Evolutionary conservation across 2,888 invertebrate species (phyloP).

Genomic region (Empis stercorea): DNA sequence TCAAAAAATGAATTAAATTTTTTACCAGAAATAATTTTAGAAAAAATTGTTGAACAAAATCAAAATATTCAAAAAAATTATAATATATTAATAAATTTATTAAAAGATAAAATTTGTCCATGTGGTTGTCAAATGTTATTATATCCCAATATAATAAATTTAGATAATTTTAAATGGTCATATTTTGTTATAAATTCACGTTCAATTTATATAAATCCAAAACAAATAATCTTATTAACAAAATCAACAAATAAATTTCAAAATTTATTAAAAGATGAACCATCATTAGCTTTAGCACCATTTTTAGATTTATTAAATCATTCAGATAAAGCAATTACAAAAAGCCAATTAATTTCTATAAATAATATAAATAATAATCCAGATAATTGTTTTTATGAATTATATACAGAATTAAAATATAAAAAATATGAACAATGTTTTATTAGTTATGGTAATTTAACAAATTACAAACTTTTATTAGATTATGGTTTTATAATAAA

Average conservation of each 20-base stretch:
- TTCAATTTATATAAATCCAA: conserved; percentile 59
- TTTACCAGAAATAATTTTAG: conserved; percentile 45
- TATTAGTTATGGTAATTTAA: conserved; percentile 77
- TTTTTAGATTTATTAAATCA: conserved; percentile 87
- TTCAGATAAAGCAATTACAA: conserved; percentile 46
- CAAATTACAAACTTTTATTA: conserved; percentile 63
- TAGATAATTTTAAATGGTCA: conserved; percentile 57
- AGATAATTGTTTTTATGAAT: conserved; percentile 7
- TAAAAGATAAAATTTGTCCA: conserved; percentile 20
- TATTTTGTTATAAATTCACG: conserved; percentile 78
- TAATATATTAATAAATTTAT: conserved; percentile 16
- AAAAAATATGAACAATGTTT: conserved; percentile 61
- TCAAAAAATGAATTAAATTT: conserved; percentile 40
- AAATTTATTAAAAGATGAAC: conserved; percentile 41
- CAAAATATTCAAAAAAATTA: conserved; percentile 33
- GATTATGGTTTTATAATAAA: conserved; percentile 79
- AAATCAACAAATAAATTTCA: conserved; percentile 20
- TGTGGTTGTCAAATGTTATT: conserved; percentile 35
- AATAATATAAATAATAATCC: conserved; percentile 3
- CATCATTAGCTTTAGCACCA: conserved; percentile 67
- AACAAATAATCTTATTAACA: conserved; percentile 34
- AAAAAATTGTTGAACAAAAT: conserved; percentile 42
- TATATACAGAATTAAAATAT: conserved; percentile 27
- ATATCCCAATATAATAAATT: conserved; percentile 39
- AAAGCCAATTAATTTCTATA: conserved; percentile 28